Evolutionary conservation across 2,113 vertebrate species (phyloP).

Genomic region (Tretioscincus oriximinensis): DNA sequence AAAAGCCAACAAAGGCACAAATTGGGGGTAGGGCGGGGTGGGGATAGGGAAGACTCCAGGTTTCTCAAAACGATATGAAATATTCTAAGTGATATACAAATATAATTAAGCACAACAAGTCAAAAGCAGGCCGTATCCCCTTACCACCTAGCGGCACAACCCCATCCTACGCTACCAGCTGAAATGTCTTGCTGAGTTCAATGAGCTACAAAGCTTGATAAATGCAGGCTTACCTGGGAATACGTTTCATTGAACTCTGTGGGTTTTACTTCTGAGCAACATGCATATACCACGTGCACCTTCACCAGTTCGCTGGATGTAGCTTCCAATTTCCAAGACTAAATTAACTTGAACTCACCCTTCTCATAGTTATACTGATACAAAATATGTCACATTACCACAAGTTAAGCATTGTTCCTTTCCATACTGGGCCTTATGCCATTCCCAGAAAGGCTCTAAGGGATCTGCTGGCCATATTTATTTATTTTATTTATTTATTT

Average conservation of each 20-base stretch:
- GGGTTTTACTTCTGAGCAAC: background rate
- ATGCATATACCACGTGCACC: background rate
- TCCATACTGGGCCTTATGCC: too few species aligned
- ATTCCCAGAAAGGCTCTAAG: too few species aligned
- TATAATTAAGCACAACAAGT: background rate
- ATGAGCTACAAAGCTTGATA: background rate
- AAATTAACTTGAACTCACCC: background rate
- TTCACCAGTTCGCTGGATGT: background rate
- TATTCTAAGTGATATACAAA: background rate
- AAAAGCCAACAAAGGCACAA: constrained; percentile 12
- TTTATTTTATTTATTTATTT: too few species aligned
- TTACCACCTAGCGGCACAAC: background rate
- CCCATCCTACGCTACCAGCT: background rate
- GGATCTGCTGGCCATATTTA: too few species aligned
- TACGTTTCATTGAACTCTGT: background rate
- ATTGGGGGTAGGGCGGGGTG: constrained; percentile 2
- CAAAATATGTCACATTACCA: background rate
- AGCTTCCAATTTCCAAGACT: background rate
- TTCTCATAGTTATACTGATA: background rate
- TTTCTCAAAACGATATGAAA: background rate
- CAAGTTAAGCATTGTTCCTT: background rate
- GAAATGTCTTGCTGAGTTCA: background rate
- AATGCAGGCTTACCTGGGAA: background rate
- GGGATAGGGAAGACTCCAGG: too few species aligned
- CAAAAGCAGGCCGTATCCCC: background rate